These are phyloP conservation scores for Holothuria leucospilota DNA, from an alignment of 53 echinoderm and acorn worm species.

Conservation along the genomic window DNA sequence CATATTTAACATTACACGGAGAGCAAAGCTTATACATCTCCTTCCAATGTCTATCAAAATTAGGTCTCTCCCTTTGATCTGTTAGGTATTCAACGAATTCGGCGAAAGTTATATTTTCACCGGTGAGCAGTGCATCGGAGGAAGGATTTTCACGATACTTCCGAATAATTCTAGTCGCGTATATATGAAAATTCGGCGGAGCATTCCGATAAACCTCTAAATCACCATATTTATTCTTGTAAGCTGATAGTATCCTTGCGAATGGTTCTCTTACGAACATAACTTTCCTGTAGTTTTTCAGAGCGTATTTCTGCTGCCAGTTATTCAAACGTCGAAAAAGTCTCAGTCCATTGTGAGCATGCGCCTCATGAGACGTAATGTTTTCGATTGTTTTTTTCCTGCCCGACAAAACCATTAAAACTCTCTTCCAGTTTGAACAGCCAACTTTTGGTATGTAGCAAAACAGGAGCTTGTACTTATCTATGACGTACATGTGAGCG, in stretches of 20 bases:
- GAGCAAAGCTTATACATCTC: constrained; percentile 80
- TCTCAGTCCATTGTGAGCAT: constrained; percentile 66
- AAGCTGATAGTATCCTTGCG: constrained; percentile 72
- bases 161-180: constrained; percentile 48
- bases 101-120: constrained; percentile 63
- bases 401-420: constrained; percentile 69
- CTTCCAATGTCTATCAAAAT: constrained; percentile 76
- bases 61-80: constrained; percentile 36
- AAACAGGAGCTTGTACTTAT: constrained; percentile 73
- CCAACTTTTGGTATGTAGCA: constrained; percentile 90
- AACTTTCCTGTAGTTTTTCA: constrained; percentile 71
- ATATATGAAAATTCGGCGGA: constrained; percentile 52
- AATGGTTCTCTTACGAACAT: constrained; percentile 77
- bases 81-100: constrained; percentile 70
- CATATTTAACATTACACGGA: constrained; percentile 73
- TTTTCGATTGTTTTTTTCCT: constrained; percentile 46
- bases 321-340: constrained; percentile 53
- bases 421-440: constrained; percentile 82
- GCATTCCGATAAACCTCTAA: constrained; percentile 58
- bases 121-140: constrained; percentile 31
- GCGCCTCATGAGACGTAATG: constrained; percentile 74
- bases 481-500: constrained; percentile 74
- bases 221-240: constrained; percentile 72
- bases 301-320: constrained; percentile 52
- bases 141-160: constrained; percentile 63